These are phyloP conservation scores for Hyles euphorbiae DNA, from an alignment of 1,140 invertebrate species.

Conservation along the genomic window DNA sequence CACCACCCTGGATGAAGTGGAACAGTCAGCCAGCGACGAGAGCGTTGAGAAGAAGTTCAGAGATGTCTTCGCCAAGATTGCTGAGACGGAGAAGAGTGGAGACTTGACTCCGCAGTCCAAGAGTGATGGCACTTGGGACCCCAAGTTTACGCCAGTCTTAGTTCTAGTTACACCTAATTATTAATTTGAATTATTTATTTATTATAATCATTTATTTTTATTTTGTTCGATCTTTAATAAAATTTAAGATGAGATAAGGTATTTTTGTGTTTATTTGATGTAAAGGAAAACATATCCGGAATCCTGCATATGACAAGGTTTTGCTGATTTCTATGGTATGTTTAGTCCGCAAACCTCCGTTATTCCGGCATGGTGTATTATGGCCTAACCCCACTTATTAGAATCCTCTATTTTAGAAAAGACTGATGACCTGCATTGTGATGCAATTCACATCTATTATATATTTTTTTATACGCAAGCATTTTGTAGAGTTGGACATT, in stretches of 20 bases:
- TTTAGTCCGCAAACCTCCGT: too few species aligned
- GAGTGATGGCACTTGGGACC: conserved; percentile 53
- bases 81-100: conserved; percentile 47
- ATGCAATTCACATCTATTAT: too few species aligned
- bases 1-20: conserved; percentile 46
- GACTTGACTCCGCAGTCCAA: conserved; percentile 42
- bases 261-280: background rate
- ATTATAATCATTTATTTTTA: background rate
- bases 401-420: too few species aligned
- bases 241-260: background rate
- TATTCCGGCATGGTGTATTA: too few species aligned
- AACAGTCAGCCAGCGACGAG: conserved; percentile 33
- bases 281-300: background rate
- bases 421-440: too few species aligned
- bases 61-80: conserved; percentile 49
- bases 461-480: too few species aligned
- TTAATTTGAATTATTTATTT: conserved; percentile 21
- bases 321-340: too few species aligned
- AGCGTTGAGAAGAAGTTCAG: conserved; percentile 41
- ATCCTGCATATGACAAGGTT: too few species aligned
- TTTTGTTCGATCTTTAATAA: conserved; percentile 5
- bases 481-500: too few species aligned
- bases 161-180: conserved; percentile 44
- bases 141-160: conserved; percentile 50
- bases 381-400: too few species aligned